These are phyloP conservation scores for Patella depressa DNA, from an alignment of 2,888 invertebrate species.

Conservation along the genomic window DNA sequence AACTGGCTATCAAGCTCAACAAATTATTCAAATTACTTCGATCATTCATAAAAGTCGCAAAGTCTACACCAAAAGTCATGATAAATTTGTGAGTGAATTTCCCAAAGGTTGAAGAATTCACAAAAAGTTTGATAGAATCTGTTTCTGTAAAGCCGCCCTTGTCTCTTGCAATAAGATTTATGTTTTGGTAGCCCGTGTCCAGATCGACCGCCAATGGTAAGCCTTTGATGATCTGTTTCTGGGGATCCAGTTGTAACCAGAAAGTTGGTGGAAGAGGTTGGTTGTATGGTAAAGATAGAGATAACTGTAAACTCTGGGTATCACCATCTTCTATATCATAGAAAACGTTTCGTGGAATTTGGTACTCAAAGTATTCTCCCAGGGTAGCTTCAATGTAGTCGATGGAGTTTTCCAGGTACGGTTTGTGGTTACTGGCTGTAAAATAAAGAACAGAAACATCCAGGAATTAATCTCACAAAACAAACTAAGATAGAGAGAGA, in stretches of 20 bases:
- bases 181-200: constrained; percentile 29
- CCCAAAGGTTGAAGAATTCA: constrained; percentile 29
- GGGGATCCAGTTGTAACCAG: constrained; percentile 55
- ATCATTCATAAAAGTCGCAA: constrained; percentile 35
- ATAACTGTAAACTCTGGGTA: constrained; percentile 47
- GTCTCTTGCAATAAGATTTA: constrained; percentile 42
- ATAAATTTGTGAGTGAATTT: constrained; percentile 40
- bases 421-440: constrained; percentile 32
- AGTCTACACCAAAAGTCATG: constrained; percentile 40
- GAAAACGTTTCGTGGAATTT: constrained; percentile 52
- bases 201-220: constrained; percentile 48
- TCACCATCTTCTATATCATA: constrained; percentile 56
- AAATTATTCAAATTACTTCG: constrained; percentile 35
- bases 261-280: constrained; percentile 39
- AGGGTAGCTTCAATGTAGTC: constrained; percentile 42
- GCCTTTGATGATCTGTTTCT: constrained; percentile 50
- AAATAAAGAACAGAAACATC: not conserved
- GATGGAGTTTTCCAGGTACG: constrained; percentile 44
- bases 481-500: too few relatives aligned
- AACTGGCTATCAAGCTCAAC: constrained; percentile 31
- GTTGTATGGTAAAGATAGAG: constrained; percentile 41
- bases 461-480: too few relatives aligned
- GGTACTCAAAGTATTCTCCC: constrained; percentile 48
- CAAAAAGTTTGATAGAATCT: constrained; percentile 36
- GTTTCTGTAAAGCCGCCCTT: constrained; percentile 31